phyloP scores from a whole-genome alignment of 92 coral and sea anemone species.

The Meandrina meandrites region DNA sequence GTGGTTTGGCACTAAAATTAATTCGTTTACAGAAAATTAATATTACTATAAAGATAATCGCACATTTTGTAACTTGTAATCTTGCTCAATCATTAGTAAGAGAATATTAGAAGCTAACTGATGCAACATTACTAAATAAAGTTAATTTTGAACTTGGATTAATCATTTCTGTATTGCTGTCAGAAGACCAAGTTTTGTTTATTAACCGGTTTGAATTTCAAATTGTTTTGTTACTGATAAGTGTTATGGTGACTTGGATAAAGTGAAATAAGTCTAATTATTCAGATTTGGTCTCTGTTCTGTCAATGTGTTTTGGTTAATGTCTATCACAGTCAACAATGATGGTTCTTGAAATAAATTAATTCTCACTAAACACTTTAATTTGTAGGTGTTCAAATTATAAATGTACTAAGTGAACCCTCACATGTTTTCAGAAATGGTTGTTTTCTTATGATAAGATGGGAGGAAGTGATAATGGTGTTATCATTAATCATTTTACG shows the following conservation, averaged over 20 bases:
- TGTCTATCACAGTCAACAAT: background rate
- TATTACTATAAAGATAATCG: no score
- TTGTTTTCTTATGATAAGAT: no score
- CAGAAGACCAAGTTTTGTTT: no score
- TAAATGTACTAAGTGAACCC: no score
- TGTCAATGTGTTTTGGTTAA: background rate
- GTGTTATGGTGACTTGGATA: background rate
- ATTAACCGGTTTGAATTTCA: no score
- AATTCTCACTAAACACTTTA: background rate
- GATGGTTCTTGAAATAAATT: background rate
- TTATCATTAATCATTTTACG: no score
- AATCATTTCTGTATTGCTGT: no score
- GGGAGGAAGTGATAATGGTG: no score
- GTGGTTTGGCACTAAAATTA: conserved; percentile 75
- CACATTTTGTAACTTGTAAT: background rate
- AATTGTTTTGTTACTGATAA: no score
- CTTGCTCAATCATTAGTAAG: background rate
- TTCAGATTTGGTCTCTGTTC: no score
- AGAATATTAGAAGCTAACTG: background rate
- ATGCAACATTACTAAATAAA: background rate
- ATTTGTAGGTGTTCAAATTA: background rate
- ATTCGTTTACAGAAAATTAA: background rate
- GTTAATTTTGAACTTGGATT: background rate
- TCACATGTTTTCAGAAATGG: no score
- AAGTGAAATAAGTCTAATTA: no score